phyloP scores from a whole-genome alignment of 2,113 vertebrate genomes.

The Pollimyrus isidori region DNA sequence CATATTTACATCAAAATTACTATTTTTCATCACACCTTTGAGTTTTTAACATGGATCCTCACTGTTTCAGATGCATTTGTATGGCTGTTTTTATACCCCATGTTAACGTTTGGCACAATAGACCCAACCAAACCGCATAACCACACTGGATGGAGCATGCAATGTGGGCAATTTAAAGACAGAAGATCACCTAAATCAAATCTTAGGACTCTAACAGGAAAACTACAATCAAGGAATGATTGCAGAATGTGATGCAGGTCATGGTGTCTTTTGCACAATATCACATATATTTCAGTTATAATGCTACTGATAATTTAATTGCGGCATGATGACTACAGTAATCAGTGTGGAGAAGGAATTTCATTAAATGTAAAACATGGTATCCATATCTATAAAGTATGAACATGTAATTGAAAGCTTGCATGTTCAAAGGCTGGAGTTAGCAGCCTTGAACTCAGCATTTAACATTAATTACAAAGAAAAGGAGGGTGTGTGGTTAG shows the following conservation, averaged over 20 bases:
- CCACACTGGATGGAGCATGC: background rate
- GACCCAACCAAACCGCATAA: background rate
- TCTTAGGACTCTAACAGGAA: background rate
- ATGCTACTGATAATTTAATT: background rate
- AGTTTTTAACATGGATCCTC: background rate
- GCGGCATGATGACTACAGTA: background rate
- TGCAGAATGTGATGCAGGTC: background rate
- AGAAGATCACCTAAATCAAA: background rate
- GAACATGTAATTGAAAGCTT: background rate
- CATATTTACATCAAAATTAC: background rate
- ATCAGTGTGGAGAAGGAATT: background rate
- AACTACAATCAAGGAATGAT: background rate
- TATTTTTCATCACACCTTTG: background rate
- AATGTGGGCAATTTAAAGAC: background rate
- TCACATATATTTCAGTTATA: background rate
- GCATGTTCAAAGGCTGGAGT: background rate
- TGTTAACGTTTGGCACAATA: background rate
- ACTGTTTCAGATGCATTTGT: background rate
- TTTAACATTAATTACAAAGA: background rate
- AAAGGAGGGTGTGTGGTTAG: background rate
- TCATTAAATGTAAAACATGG: background rate
- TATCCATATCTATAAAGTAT: background rate
- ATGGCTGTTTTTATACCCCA: background rate
- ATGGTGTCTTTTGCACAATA: background rate
- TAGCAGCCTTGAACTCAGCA: background rate